Base-by-base conservation (phyloP, 2,888 invertebrate species). In the Leptinotarsa rubiginosa region DNA sequence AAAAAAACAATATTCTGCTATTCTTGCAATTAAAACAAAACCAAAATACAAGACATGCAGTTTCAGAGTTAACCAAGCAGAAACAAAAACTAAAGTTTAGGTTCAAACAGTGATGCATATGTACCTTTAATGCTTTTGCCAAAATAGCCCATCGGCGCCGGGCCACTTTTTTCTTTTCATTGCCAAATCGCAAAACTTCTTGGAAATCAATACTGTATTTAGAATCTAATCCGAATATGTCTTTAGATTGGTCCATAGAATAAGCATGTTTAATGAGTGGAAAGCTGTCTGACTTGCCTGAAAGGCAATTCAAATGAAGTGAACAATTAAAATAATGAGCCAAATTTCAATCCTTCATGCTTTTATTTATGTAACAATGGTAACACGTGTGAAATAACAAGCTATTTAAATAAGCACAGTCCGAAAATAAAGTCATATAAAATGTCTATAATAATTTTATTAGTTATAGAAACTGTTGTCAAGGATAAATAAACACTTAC, bases 141-240 rank as follows among this genome's bases (percentile, higher is more conserved):
- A 93, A 88, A 66, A 93, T 91, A 77, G 91, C 91, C 93, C 93
- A 93, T 81, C 93, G 90, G 84, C 91, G 90, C 77, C 92, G 90
- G 25, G 93, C 93, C 78, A 90, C 89, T 83, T 89, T 88, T 86
- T 88, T 88, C 85, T 86, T 88, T 83, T 87, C 86, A 85, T 85
- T 86, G 78, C 77, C 77, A 78, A 83, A 83, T 78, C 79, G 84
- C 80, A 86, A 82, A 75, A 86, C 85, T 80, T 85, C 84, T 79
- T 84, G 84, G 78, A 87, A 81, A 82, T 86, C 85, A 81, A 86
- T 84, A 79, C 81, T 83, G 82, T 84, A 84, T 81, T 84, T 85
- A 80, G 83, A 84, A 82, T 83, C 83, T 77, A 84, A 80, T 79
- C 81, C 85, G 81, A 83, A 84, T 82, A 85, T 84, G 82, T 84